Evolutionary conservation across 2,888 invertebrate species (phyloP), one percentile per base, ranked within the genome.

Genomic region (Coremacera marginata): DNA sequence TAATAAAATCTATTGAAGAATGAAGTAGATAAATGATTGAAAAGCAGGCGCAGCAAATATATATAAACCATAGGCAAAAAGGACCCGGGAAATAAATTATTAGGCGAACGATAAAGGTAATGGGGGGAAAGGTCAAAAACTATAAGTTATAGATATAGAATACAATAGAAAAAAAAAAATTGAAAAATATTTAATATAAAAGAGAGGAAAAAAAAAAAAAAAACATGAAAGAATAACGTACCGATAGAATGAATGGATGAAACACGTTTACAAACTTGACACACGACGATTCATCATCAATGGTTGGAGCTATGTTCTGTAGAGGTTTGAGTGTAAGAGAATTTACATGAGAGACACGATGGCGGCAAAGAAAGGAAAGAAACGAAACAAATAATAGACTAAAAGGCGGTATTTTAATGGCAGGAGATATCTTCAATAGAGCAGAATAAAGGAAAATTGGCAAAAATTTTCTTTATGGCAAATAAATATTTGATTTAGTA

Each of bases 261-360:
- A 63, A 31, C n/a, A 63, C n/a, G 14, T 11, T 14, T 16, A n/a
- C 27, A 63, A 63, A n/a, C 63, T 63, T 34, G 63, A 34, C 27
- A 63, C 34, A 63, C 63, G 34, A 63, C 31, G 2, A 34, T 63
- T 63, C 14, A 63, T 63, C 63, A 63, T 63, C 34, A 63, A 63
- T 63, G 0, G 5, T 4, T 34, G 2, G 4, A 34, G 22, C 27
- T 14, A 60, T 60, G 14, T 25, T 19, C 1, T 14, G 9, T 27
- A 25, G 22, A 60, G n/a, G n/a, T 60, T 11, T 60, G 60, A 7
- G 27, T 19, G 11, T 5, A 60, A 60, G 27, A 60, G 60, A 60
- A 27, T 14, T 63, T 31, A 8, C n/a, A 34, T 34, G 16, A 19
- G 34, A 63, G 63, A 63, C 63, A 27, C 34, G 34, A 31, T 34